Evolutionary conservation across 2,113 vertebrate genomes (phyloP), one percentile per base, ranked within the genome.

Genomic region (Aplodontia rufa): DNA sequence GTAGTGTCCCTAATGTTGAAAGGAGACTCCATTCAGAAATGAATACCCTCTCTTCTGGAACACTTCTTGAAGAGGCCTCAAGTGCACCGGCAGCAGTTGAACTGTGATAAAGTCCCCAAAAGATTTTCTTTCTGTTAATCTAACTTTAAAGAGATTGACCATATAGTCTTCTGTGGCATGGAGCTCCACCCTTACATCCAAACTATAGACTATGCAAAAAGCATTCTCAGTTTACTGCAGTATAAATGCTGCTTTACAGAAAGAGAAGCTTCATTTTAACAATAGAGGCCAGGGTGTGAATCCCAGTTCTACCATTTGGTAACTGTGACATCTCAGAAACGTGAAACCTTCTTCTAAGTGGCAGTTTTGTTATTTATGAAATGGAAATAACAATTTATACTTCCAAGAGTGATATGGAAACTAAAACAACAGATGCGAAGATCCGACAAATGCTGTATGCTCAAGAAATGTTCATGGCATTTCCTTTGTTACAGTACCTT

Each of bases 1-100:
- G 7, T 87, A 66, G 9, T 26, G 30, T 87, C 66, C 87, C 88
- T 92, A n/a, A 37, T 86, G 40, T 62, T 96, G 69, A 81, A 93
- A 83, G 94, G 47, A 53, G 47, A 76, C 69, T 91, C 42, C 26
- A 32, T 96, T 94, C 32, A 97, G 86, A 80, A 94, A 75, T 95
- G 40, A 84, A 60, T 82, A 93, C 82, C 42, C 62, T 94, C 51
- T 96, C 24, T 75, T 28, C 45, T 69, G 74, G 79, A 91, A 79
- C 74, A 30, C 20, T 87, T 86, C 12, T 68, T 94, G 58, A 84
- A 94, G 78, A 95, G 66, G 19, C 62, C 68, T 87, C 1, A 12
- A 72, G 79, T 72, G 45, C 28, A 91, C 42, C 30, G 64, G 64
- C 72, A 51, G 71, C 47, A 72, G 1, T 4, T 81, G 66, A 91